Evolutionary conservation across 2,888 invertebrate species (phyloP), one percentile per base, ranked within the genome.

Genomic region (Lepetodrilus schrolli): DNA sequence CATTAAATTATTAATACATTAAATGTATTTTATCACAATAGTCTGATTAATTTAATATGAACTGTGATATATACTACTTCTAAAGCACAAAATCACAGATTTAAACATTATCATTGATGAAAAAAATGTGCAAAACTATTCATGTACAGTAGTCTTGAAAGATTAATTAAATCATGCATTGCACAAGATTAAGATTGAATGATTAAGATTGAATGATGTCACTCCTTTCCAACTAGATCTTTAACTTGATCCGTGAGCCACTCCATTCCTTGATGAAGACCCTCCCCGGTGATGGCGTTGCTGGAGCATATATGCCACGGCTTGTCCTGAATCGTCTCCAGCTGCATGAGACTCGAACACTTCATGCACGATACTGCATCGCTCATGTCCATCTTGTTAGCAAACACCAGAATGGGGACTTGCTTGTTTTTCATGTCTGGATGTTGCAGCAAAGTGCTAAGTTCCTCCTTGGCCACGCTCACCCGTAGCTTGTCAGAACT

Each of bases 231-330:
- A 49, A 78, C 30, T 20, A 78, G 74, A 58, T 78, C 77, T 78
- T 86, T 88, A 36, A 90, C 65, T 74, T 90, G 89, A 73, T 95
- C 94, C 7, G 96, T 95, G 7, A 99, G 92, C 98, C 99, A 99
- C 83, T 96, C 95, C 8, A 98, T 94, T 1, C 97, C 98, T 88
- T 96, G 95, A 70, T 95, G 94, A 68, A 99, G 92, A 0, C 98
- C 98, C 88, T 97, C 96, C 1, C 97, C 97, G 0, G 95, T 95
- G n/a, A 96, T 85, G 4, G 97, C 99, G 91, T 97, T 98, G 78
- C 95, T 95, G 4, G 96, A 95, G 86, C 96, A 95, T 81, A 99
- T 96, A 90, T 98, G 96, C 98, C 99, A 99, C 4, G 98, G 95
- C 90, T 96, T 96, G 88, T 96, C 95, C 77, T 94, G 92, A 76